Evolutionary conservation across 2,888 invertebrate species (phyloP).

Genomic region (Apotomis turbidana): DNA sequence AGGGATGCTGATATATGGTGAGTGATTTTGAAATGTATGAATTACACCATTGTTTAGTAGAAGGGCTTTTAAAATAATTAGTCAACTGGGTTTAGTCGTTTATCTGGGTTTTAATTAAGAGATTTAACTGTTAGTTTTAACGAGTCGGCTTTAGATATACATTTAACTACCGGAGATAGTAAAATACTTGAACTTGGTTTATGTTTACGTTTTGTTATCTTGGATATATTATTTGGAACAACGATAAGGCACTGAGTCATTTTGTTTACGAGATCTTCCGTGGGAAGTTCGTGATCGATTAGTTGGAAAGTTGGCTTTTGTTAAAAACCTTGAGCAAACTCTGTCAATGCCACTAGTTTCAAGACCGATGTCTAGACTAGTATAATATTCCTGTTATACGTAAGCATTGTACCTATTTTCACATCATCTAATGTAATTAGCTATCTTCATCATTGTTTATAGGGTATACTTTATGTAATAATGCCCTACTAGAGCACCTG

Average conservation of each 20-base stretch:
- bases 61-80: constrained; percentile 52
- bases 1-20: constrained; percentile 75
- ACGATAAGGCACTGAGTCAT: constrained; percentile 29
- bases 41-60: constrained; percentile 74
- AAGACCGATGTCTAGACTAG: constrained; percentile 2
- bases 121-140: constrained; percentile 69
- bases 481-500: neutral
- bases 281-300: constrained; percentile 35
- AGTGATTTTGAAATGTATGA: constrained; percentile 74
- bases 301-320: constrained; percentile 18
- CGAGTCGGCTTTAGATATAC: constrained; percentile 67
- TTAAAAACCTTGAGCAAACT: constrained; percentile 20
- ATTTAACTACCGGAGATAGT: constrained; percentile 65
- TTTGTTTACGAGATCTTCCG: constrained; percentile 20
- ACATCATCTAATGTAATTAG: neutral
- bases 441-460: neutral
- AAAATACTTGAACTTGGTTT: constrained; percentile 33
- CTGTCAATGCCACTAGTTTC: constrained; percentile 21
- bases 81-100: constrained; percentile 8
- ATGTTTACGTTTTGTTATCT: constrained; percentile 40
- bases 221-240: constrained; percentile 19
- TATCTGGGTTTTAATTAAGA: constrained; percentile 71
- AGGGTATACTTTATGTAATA: neutral
- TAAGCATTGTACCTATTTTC: neutral
- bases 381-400: constrained; percentile 8